Evolutionary conservation across 2,888 invertebrate genomes (phyloP), one percentile per base, ranked within the genome.

Genomic region (Oscheius sp.): DNA sequence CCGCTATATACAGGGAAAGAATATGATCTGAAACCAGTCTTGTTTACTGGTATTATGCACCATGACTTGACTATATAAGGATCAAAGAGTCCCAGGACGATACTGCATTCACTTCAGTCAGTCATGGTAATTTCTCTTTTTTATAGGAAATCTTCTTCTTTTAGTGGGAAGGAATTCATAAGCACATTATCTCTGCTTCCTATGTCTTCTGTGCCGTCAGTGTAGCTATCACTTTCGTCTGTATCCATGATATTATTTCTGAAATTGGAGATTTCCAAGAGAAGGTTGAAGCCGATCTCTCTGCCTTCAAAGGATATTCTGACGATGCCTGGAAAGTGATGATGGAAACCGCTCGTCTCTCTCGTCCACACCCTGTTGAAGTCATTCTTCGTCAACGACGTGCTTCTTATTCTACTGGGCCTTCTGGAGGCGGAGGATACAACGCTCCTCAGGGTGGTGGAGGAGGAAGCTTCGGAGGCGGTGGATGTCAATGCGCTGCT

Each of bases 271-370:
- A 55, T 20, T 67, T 67, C 67, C 45, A 67, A 42, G 55, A 42
- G n/a, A 55, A 57, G n/a, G 42, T 67, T 8, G 57, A 67, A 29
- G 37, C 27, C 10, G 67, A 67, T 4, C 55, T 67, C 34, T 27
- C 2, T 15, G 57, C 31, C 23, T 67, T 67, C 67, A 67, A 67
- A 33, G 55, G 39, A 15, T 66, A 55, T 17, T 37, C 67, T 31
- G 67, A 67, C 29, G 67, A 67, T 29, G 67, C 67, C n/a, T 67
- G 67, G 67, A 67, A 45, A 15, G 45, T 57, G 1, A 67, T 67
- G 67, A 57, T 57, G 15, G 42, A 31, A n/a, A 33, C 34, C 6
- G 27, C 37, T 10, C n/a, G 29, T 20, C 42, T 20, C 4, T 20
- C 33, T 6, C n/a, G 29, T 5, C 52, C 39, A 20, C 50, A 52